Conservation (phyloP, 2,888 invertebrate genomes). For the Drosophila emarginata region DNA sequence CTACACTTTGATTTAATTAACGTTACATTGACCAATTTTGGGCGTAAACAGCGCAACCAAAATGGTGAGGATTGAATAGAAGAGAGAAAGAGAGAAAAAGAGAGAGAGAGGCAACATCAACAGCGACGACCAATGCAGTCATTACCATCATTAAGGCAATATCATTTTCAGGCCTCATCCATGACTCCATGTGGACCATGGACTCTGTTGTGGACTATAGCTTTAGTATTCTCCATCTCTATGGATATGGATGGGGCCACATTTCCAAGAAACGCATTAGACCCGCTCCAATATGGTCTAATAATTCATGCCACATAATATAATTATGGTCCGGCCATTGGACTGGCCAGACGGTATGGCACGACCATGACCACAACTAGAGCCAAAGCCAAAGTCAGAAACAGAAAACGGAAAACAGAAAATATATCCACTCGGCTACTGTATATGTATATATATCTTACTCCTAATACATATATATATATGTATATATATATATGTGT, state of each 20-base stretch:
- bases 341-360: constrained; percentile 74
- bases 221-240: constrained; percentile 19
- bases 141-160: constrained; percentile 81
- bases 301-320: constrained; percentile 81
- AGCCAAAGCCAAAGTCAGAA: constrained; percentile 9
- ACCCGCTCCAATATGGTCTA: constrained; percentile 80
- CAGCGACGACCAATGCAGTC: constrained; percentile 70
- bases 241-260: constrained; percentile 43
- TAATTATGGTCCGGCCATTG: constrained; percentile 72
- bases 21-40: constrained; percentile 78
- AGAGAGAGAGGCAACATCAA: constrained; percentile 1
- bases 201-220: too few relatives aligned
- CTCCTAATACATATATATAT: neutral
- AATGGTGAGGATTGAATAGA: constrained; percentile 18
- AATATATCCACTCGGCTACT: neutral
- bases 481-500: neutral
- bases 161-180: constrained; percentile 77
- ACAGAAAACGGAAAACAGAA: constrained; percentile 30
- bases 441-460: neutral
- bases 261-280: constrained; percentile 79
- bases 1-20: constrained; percentile 79
- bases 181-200: neutral
- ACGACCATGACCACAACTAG: constrained; percentile 68
- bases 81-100: too few relatives aligned
- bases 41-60: constrained; percentile 54